Percentiles rank a stretch among this genome's conserved stretches.
Evolutionary conservation across 2,888 invertebrate genomes (phyloP).

Genomic region (Cantharis rustica): DNA sequence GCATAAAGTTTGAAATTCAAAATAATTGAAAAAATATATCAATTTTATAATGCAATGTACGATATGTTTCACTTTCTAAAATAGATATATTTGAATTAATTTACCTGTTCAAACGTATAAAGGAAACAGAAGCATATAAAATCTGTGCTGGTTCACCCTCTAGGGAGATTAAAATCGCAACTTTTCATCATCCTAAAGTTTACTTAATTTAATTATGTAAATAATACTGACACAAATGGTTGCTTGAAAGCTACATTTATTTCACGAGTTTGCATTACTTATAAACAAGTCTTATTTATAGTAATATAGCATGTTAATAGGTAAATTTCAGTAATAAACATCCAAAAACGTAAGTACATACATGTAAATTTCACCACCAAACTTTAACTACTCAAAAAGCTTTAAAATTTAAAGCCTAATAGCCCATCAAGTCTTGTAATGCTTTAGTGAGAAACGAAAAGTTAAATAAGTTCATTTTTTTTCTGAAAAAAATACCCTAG

Average conservation of each 20-base stretch:
- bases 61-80: neutral
- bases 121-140: slow-evolving; percentile 17
- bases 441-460: neutral
- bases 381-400: neutral
- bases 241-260: slow-evolving; percentile 12
- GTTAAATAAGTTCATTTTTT: neutral
- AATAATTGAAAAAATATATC: neutral
- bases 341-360: neutral
- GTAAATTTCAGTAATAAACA: slow-evolving; percentile 2
- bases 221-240: slow-evolving; percentile 20
- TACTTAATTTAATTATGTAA: slow-evolving; percentile 25
- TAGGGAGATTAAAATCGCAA: slow-evolving; percentile 21
- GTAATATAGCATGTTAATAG: slow-evolving; percentile 9
- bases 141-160: slow-evolving; percentile 16
- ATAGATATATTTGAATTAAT: slow-evolving; percentile 16
- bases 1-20: neutral
- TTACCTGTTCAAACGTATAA: slow-evolving; percentile 17
- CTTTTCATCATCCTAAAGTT: slow-evolving; percentile 23
- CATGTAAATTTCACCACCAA: neutral
- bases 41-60: neutral
- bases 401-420: neutral
- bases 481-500: neutral
- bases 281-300: slow-evolving; percentile 4
- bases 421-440: neutral
- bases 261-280: slow-evolving; percentile 9